Percentiles rank a stretch among this genome's conserved stretches.
Conservation (phyloP, 1,140 invertebrate genomes). For the Eubasilissa regina region DNA sequence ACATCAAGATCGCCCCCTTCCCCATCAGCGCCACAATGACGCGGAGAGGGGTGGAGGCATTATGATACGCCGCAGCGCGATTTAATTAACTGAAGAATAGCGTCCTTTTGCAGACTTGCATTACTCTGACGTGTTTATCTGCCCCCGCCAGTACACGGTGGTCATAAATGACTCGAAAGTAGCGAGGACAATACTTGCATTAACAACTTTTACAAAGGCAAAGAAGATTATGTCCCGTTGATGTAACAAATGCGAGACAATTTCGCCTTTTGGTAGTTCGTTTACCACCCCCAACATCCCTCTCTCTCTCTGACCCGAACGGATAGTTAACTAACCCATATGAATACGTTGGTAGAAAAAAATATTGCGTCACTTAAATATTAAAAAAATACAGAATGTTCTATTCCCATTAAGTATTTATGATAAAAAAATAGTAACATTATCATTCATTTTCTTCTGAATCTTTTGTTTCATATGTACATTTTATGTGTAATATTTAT, state of each 20-base stretch:
- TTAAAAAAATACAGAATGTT: too few species aligned
- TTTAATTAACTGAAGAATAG: constrained; percentile 38
- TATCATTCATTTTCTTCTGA: too few species aligned
- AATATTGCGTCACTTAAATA: too few species aligned
- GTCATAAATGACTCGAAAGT: constrained; percentile 26
- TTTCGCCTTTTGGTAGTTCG: constrained; percentile 6
- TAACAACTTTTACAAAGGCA: constrained; percentile 47
- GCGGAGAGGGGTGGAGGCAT: background rate
- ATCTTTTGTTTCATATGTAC: too few species aligned
- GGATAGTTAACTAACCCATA: too few species aligned
- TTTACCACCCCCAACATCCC: background rate
- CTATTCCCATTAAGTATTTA: too few species aligned
- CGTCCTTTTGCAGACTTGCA: constrained; percentile 3
- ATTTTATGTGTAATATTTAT: too few species aligned
- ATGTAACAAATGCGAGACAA: constrained; percentile 1
- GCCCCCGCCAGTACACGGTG: background rate
- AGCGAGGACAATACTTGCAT: constrained; percentile 42
- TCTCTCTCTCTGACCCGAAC: too few species aligned
- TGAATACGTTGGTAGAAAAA: too few species aligned
- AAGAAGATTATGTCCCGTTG: constrained; percentile 31
- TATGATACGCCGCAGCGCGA: background rate
- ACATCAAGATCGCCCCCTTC: constrained; percentile 9
- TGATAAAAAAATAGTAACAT: too few species aligned
- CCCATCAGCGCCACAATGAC: background rate
- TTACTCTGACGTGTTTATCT: constrained; percentile 34